Percentiles rank a stretch among this genome's conserved stretches.
phyloP scores from a whole-genome alignment of 2,113 vertebrate genomes.

The Poeciliopsis occidentalis region DNA sequence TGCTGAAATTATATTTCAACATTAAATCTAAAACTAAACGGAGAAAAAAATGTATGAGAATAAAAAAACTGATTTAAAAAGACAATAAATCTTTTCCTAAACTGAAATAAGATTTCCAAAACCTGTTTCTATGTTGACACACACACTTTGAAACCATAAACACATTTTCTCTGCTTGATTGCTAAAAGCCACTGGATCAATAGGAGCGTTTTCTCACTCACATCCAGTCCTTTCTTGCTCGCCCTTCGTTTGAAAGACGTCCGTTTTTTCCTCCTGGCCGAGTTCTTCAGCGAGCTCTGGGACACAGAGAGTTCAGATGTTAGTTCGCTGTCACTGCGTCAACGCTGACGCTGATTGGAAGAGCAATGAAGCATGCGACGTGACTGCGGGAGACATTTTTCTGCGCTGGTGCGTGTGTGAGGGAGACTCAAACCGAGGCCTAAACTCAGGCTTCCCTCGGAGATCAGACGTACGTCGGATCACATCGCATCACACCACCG shows the following conservation, averaged over 20 bases:
- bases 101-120: background rate
- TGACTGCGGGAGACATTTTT: slow-evolving; percentile 11
- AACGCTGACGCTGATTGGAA: slow-evolving; percentile 57
- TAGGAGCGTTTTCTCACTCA: slow-evolving; percentile 71
- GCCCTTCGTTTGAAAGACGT: slow-evolving; percentile 97
- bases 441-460: slow-evolving; percentile 24
- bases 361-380: slow-evolving; percentile 50
- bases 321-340: slow-evolving; percentile 50
- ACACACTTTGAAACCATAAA: background rate
- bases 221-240: slow-evolving; percentile 95
- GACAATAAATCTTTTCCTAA: background rate
- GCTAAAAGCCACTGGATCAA: background rate
- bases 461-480: slow-evolving; percentile 56
- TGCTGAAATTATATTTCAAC: background rate
- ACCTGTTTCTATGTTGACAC: background rate
- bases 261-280: slow-evolving; percentile 94
- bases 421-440: slow-evolving; percentile 26
- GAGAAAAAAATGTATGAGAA: background rate
- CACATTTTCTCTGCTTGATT: background rate
- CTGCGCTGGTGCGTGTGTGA: slow-evolving; percentile 21
- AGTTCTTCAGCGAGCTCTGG: slow-evolving; percentile 89
- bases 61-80: background rate
- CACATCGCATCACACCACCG: slow-evolving; percentile 40
- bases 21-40: background rate
- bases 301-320: slow-evolving; percentile 37